phyloP scores from a whole-genome alignment of 2,797 vertebrate species.

The Delichon dasypus region DNA sequence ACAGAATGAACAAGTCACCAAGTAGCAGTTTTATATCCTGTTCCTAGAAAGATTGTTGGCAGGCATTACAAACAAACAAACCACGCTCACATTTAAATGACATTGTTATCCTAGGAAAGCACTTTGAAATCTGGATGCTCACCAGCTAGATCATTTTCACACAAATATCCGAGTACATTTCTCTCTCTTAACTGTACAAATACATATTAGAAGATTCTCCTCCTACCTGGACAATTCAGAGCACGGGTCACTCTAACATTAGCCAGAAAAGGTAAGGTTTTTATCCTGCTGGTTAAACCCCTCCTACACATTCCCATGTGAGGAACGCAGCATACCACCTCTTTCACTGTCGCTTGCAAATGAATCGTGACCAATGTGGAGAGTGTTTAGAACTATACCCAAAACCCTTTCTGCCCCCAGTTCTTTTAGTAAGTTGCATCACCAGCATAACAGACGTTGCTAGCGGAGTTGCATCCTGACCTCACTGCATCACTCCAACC shows the following conservation, averaged over 20 bases:
- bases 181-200: not conserved
- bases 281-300: not conserved
- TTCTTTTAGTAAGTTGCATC: not conserved
- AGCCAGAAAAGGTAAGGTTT: not conserved
- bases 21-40: constrained; percentile 30
- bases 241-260: not conserved
- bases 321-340: not conserved
- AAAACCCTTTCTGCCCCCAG: not conserved
- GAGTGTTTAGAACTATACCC: not conserved
- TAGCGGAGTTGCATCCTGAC: not conserved
- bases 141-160: not conserved
- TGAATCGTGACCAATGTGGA: rapidly evolving
- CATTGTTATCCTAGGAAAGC: not conserved
- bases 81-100: not conserved
- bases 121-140: not conserved
- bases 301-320: rapidly evolving
- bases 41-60: constrained; percentile 62
- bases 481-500: not conserved
- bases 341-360: rapidly evolving
- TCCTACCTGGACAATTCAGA: not conserved
- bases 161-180: rapidly evolving
- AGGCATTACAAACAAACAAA: constrained; percentile 36
- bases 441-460: not conserved
- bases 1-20: constrained; percentile 26
- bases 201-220: not conserved